Evolutionary conservation across 2,113 vertebrate genomes (phyloP).

Genomic region (Leptocoma aspasia): DNA sequence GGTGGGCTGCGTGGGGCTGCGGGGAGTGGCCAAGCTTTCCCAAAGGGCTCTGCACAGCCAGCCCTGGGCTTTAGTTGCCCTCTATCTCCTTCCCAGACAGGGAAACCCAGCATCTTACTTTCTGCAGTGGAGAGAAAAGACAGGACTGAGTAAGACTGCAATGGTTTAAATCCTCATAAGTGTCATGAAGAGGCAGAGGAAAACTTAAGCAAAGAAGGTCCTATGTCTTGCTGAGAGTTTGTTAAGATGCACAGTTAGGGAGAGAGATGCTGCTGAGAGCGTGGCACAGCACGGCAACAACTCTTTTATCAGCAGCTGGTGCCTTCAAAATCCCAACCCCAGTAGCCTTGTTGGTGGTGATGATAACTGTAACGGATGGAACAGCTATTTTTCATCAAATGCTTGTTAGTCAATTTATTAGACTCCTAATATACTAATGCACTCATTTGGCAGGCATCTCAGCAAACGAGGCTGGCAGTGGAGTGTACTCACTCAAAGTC

Average conservation of each 20-base stretch:
- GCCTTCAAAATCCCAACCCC: constrained; percentile 33
- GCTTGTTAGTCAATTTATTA: constrained; percentile 70
- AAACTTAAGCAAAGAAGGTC: not conserved
- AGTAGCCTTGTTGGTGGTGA: constrained; percentile 36
- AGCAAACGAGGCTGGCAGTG: not conserved
- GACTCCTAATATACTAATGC: constrained; percentile 68
- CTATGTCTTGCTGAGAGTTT: not conserved
- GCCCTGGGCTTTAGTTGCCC: not conserved
- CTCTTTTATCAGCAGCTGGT: constrained; percentile 24
- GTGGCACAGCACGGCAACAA: not conserved
- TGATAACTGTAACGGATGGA: constrained; percentile 59
- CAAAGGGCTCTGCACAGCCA: not conserved
- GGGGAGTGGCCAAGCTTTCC: not conserved
- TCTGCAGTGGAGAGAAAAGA: not conserved
- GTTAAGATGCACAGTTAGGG: not conserved
- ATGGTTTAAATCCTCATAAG: not conserved
- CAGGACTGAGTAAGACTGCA: not conserved
- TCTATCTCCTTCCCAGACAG: not conserved
- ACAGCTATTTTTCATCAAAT: constrained; percentile 66
- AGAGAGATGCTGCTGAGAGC: not conserved
- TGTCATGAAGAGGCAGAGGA: not conserved
- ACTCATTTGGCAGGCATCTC: constrained; percentile 61
- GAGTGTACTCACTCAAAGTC: constrained; percentile 59
- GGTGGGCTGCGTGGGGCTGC: not conserved
- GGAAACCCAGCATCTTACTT: not conserved